A percentile compares a stretch with the other conserved stretches of the same genome.
Conservation (phyloP, 2,113 vertebrate genomes). For the Mugil cephalus region DNA sequence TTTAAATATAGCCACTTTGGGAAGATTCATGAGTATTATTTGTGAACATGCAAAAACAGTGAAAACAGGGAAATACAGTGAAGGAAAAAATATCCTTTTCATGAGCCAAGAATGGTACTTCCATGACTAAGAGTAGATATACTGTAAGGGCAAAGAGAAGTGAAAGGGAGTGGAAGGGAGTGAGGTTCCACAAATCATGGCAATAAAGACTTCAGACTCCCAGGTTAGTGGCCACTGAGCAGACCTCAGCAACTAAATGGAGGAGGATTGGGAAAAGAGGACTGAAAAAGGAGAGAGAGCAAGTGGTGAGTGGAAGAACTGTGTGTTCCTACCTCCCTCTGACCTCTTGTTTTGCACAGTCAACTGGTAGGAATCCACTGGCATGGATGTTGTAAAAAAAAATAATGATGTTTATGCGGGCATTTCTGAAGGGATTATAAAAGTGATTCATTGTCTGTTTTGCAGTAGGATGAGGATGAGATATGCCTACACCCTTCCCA, state of each 20-base stretch:
- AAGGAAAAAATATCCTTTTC: slow-evolving; percentile 19
- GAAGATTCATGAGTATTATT: too few species aligned
- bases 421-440: slow-evolving; percentile 58
- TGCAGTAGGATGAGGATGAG: slow-evolving; percentile 18
- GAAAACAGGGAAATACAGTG: neutral
- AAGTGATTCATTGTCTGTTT: slow-evolving; percentile 57
- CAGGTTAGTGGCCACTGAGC: slow-evolving; percentile 42
- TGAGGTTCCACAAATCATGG: slow-evolving; percentile 61
- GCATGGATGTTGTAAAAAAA: slow-evolving; percentile 27
- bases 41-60: too few species aligned
- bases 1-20: neutral
- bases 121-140: slow-evolving; percentile 13
- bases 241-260: slow-evolving; percentile 21
- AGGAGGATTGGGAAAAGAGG: slow-evolving; percentile 43
- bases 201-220: slow-evolving; percentile 56
- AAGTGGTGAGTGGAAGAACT: slow-evolving; percentile 39
- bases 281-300: slow-evolving; percentile 15
- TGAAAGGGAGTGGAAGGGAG: slow-evolving; percentile 50
- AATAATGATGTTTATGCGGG: slow-evolving; percentile 49
- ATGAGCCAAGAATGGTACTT: slow-evolving; percentile 1
- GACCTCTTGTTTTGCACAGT: slow-evolving; percentile 67
- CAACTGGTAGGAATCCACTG: slow-evolving; percentile 60
- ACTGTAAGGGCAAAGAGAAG: slow-evolving; percentile 9
- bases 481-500: slow-evolving; percentile 30
- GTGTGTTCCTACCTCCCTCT: slow-evolving; percentile 35